Conservation (phyloP, 2,888 invertebrate species). For the Aspidiotus destructor region DNA sequence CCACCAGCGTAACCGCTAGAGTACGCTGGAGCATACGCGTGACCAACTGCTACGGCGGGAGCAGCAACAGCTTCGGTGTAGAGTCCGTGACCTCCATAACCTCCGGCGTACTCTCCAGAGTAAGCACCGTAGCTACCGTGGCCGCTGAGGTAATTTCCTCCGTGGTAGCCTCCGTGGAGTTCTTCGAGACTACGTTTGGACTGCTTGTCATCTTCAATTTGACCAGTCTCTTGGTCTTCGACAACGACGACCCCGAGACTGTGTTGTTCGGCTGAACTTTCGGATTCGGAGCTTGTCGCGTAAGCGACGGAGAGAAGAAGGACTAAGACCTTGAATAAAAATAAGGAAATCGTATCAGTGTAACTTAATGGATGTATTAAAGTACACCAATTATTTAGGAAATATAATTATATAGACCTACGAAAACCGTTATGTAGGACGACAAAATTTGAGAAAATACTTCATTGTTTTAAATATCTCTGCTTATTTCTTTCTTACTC, state of each 20-base stretch:
- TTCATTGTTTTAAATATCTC: too few relatives aligned
- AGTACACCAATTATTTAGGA: too few relatives aligned
- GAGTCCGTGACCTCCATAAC: conserved; percentile 10
- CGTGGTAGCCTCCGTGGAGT: neutral
- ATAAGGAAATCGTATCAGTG: neutral
- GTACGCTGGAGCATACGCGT: conserved; percentile 24
- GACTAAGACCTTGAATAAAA: neutral
- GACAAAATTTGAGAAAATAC: too few relatives aligned
- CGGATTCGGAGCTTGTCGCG: neutral
- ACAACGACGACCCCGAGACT: conserved; percentile 15
- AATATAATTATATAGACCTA: too few relatives aligned
- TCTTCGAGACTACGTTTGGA: conserved; percentile 27
- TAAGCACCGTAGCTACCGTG: neutral
- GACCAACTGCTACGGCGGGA: conserved; percentile 9
- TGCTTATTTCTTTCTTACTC: too few relatives aligned
- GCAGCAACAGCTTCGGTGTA: conserved; percentile 24
- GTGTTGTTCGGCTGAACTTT: neutral
- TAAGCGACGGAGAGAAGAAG: neutral
- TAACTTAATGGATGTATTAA: neutral
- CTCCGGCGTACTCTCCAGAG: neutral
- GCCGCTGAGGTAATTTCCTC: neutral
- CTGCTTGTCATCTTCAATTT: conserved; percentile 13
- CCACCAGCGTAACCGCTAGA: neutral
- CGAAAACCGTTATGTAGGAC: too few relatives aligned
- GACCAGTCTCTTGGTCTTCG: conserved; percentile 5